phyloP scores from a whole-genome alignment of 2,797 vertebrate species.

The Lagorchestes hirsutus region DNA sequence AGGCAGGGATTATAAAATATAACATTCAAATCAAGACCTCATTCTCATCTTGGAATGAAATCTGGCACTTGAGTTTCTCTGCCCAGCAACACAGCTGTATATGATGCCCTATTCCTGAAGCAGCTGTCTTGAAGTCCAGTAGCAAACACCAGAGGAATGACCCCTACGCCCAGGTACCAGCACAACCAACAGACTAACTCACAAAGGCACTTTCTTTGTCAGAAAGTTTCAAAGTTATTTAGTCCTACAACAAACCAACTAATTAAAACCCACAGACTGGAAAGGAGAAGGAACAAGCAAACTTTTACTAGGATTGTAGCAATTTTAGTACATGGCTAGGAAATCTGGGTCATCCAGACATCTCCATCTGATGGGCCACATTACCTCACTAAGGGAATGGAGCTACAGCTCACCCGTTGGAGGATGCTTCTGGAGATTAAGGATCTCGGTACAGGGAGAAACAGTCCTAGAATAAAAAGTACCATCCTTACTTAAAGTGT shows the following conservation, averaged over 20 bases:
- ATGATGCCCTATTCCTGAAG: slow-evolving; percentile 12
- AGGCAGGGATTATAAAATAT: background rate
- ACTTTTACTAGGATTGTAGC: background rate
- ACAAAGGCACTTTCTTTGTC: background rate
- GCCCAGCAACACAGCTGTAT: slow-evolving; percentile 51
- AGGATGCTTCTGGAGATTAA: background rate
- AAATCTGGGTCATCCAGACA: too few species aligned
- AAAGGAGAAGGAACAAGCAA: background rate
- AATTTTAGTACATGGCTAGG: background rate
- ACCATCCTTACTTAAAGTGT: background rate
- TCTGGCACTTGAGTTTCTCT: background rate
- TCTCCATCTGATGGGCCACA: background rate
- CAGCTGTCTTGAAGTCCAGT: slow-evolving; percentile 70
- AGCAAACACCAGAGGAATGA: slow-evolving; percentile 50
- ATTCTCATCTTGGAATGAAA: background rate
- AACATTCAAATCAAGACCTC: background rate
- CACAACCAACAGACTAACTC: slow-evolving; percentile 44
- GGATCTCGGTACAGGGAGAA: background rate
- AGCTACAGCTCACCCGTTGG: background rate
- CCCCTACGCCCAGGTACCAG: slow-evolving; percentile 49
- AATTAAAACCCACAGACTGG: background rate
- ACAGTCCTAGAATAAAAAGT: background rate
- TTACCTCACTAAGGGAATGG: background rate
- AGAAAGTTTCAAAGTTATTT: background rate
- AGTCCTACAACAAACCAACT: background rate